A percentile compares a stretch with the other conserved stretches of the same genome.
Conservation (phyloP, 2,113 vertebrate genomes). For the Nicator chloris region DNA sequence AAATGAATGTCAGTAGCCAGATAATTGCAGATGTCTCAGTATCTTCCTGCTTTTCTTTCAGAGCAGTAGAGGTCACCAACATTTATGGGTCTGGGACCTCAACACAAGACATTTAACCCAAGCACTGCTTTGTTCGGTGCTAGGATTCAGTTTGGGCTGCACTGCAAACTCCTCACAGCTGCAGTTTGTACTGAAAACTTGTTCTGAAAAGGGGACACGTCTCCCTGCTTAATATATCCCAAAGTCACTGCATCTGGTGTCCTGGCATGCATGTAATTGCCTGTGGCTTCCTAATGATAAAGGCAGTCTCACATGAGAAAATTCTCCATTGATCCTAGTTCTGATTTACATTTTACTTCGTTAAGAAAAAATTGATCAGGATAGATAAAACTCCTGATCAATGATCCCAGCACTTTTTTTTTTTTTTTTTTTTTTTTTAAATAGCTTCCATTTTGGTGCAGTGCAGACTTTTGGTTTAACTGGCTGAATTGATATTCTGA, state of each 20-base stretch:
- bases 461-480: slow-evolving; percentile 87
- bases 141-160: neutral
- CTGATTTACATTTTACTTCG: slow-evolving; percentile 17
- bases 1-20: neutral
- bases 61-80: neutral
- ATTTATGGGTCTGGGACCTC: neutral
- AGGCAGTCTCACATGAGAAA: slow-evolving; percentile 13
- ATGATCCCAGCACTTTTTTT: slow-evolving; percentile 9
- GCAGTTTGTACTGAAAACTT: neutral
- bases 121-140: neutral
- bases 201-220: slow-evolving; percentile 1
- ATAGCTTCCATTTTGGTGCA: slow-evolving; percentile 90
- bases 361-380: slow-evolving; percentile 3
- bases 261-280: slow-evolving; percentile 24
- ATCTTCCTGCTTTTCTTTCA: neutral
- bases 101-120: neutral
- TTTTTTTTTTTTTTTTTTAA: slow-evolving; percentile 45
- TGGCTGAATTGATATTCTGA: slow-evolving; percentile 93
- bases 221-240: slow-evolving; percentile 31
- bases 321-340: neutral
- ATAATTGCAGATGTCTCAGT: neutral
- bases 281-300: slow-evolving; percentile 34
- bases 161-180: neutral
- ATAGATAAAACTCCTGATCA: slow-evolving; percentile 50
- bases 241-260: slow-evolving; percentile 31